Percentiles rank a stretch among this genome's conserved stretches.
phyloP scores from a whole-genome alignment of 2,797 vertebrate genomes.

The Bovichtus diacanthus region DNA sequence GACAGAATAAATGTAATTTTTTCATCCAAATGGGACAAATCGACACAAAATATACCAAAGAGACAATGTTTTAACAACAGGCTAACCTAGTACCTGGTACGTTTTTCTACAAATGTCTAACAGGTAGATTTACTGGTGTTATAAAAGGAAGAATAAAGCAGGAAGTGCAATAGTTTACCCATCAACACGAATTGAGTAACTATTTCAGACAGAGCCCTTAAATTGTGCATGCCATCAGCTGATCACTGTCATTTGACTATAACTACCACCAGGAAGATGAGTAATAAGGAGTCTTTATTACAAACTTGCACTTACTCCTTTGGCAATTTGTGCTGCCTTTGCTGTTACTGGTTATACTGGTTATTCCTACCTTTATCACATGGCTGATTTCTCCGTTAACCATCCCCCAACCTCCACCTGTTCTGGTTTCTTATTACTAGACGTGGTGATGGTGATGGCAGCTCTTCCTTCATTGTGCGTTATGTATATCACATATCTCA shows the following conservation, averaged over 20 bases:
- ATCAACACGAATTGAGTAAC: background rate
- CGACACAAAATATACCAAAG: constrained; percentile 18
- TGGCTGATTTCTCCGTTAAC: constrained; percentile 19
- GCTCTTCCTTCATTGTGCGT: constrained; percentile 41
- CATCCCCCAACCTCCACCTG: constrained; percentile 28
- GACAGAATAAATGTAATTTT: constrained; percentile 7
- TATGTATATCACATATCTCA: constrained; percentile 47
- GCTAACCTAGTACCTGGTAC: background rate
- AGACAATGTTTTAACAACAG: constrained; percentile 4
- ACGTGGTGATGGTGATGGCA: constrained; percentile 2
- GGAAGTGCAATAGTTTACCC: background rate
- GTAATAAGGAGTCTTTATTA: background rate
- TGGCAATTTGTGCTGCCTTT: constrained; percentile 3
- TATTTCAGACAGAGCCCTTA: background rate
- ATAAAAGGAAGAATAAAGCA: background rate
- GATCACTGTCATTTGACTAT: constrained; percentile 4
- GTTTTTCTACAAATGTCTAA: background rate
- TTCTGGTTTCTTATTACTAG: constrained; percentile 33
- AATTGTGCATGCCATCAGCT: background rate
- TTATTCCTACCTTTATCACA: constrained; percentile 16
- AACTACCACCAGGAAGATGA: background rate
- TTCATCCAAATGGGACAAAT: background rate
- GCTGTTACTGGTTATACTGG: background rate
- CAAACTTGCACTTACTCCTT: background rate
- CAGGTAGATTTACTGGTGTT: background rate